These are phyloP conservation scores for Monopis laevigella DNA, from an alignment of 2,888 invertebrate species.

Conservation along the genomic window DNA sequence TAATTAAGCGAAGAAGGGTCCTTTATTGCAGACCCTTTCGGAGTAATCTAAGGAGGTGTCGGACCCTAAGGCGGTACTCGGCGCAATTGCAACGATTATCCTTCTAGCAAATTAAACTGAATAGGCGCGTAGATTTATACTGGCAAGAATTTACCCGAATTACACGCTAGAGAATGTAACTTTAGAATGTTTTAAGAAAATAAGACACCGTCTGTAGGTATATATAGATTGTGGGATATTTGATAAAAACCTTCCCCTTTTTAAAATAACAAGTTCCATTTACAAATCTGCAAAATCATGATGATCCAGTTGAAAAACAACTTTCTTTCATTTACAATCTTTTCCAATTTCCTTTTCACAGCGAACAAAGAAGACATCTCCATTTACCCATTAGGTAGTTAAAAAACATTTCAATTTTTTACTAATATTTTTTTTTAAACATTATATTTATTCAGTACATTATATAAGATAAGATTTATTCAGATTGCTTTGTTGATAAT, in stretches of 20 bases:
- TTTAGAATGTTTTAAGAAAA: too few species aligned
- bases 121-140: too few species aligned
- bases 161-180: too few species aligned
- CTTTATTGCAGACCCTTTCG: constrained; percentile 25
- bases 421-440: too few species aligned
- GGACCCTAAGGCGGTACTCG: constrained; percentile 1
- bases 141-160: too few species aligned
- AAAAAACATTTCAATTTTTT: constrained; percentile 1
- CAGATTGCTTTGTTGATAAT: too few species aligned
- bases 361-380: constrained; percentile 6
- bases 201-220: too few species aligned
- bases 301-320: constrained; percentile 5
- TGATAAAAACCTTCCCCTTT: constrained; percentile 12
- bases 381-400: neutral
- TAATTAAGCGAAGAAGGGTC: constrained; percentile 39
- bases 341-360: neutral
- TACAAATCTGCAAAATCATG: constrained; percentile 1
- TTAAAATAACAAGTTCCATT: neutral
- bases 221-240: too few species aligned
- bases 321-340: constrained; percentile 3
- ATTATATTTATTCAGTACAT: too few species aligned
- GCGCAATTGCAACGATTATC: constrained; percentile 22
- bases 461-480: too few species aligned
- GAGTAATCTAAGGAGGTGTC: constrained; percentile 9
- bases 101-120: constrained; percentile 20